Conservation (phyloP, 2,113 vertebrate species). For the Myiagra hebetior region DNA sequence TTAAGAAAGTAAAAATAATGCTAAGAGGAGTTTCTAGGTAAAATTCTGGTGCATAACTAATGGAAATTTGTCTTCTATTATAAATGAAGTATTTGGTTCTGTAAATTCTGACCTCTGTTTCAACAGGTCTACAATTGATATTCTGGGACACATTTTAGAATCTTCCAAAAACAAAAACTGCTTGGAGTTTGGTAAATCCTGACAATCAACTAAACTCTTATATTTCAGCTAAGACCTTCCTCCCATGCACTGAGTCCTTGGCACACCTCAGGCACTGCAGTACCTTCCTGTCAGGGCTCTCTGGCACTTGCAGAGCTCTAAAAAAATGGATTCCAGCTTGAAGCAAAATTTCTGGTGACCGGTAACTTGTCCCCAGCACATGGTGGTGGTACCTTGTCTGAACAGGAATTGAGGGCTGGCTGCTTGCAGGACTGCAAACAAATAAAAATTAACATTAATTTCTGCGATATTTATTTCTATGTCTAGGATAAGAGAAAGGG, state of each 20-base stretch:
- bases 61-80: not conserved
- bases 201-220: not conserved
- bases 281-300: not conserved
- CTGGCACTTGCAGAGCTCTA: not conserved
- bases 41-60: not conserved
- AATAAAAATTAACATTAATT: not conserved
- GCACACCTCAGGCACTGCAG: not conserved
- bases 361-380: not conserved
- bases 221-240: not conserved
- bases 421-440: not conserved
- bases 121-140: not conserved
- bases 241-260: not conserved
- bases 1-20: not conserved
- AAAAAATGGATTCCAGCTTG: not conserved
- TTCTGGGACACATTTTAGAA: not conserved
- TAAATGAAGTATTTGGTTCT: not conserved
- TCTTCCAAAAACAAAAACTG: not conserved
- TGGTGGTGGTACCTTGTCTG: not conserved
- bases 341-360: not conserved
- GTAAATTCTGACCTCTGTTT: not conserved
- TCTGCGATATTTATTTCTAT: not conserved
- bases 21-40: not conserved
- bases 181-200: not conserved
- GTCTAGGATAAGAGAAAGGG: not conserved
- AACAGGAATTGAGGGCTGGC: not conserved